Conservation (phyloP, 2,113 vertebrate genomes). For the Leiothrix lutea region DNA sequence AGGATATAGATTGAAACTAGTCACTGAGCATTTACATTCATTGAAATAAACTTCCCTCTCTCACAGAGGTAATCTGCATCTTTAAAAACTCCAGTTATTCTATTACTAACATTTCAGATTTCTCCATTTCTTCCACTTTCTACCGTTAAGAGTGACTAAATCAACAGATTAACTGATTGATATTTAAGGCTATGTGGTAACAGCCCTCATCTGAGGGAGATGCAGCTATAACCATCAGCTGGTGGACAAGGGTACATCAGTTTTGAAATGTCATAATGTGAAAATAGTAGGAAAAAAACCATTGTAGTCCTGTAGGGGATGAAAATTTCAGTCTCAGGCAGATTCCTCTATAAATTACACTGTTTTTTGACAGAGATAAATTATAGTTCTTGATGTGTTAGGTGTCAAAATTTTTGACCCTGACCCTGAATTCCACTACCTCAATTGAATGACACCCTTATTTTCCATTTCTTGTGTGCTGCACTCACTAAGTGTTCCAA, state of each 20-base stretch:
- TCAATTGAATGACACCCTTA: neutral
- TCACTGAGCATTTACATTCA: neutral
- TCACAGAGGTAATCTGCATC: neutral
- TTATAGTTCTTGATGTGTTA: neutral
- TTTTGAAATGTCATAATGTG: neutral
- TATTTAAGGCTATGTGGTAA: slow-evolving; percentile 39
- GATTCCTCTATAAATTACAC: neutral
- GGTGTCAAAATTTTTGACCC: neutral
- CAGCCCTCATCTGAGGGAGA: neutral
- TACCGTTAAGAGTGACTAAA: neutral
- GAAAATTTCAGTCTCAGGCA: neutral
- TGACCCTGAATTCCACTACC: neutral
- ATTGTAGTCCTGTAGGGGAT: neutral
- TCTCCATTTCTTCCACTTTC: neutral
- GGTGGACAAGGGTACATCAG: neutral
- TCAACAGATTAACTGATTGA: neutral
- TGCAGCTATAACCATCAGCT: neutral
- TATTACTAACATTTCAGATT: neutral
- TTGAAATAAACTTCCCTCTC: neutral
- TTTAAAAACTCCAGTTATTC: neutral
- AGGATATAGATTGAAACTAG: neutral
- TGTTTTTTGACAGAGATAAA: neutral
- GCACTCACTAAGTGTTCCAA: neutral
- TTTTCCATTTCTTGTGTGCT: neutral
- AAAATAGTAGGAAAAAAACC: neutral